Percentiles rank a stretch among this genome's conserved stretches.
Evolutionary conservation across 2,797 vertebrate species (phyloP).

Genomic region (Mastacembelus armatus): DNA sequence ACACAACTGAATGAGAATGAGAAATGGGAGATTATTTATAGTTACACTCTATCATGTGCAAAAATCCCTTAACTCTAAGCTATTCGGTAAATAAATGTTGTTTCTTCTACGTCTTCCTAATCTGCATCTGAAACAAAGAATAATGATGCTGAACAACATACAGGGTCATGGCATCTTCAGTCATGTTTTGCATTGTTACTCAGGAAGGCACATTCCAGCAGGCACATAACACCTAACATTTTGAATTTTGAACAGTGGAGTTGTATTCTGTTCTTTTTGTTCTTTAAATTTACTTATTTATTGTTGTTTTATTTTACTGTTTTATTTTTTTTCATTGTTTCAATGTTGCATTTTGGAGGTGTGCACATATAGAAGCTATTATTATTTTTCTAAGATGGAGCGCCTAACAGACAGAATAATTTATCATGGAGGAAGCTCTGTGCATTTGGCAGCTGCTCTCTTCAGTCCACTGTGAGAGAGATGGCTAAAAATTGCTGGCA

Average conservation of each 20-base stretch:
- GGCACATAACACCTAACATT: not conserved
- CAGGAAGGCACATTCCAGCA: too few species aligned
- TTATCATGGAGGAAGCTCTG: conserved; percentile 14
- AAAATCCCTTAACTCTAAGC: too few species aligned
- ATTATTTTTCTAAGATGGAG: too few species aligned
- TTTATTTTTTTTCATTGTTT: not conserved
- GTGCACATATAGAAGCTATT: not conserved
- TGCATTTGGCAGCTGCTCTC: conserved; percentile 1
- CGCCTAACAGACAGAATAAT: not conserved
- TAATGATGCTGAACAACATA: too few species aligned
- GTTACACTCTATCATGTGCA: too few species aligned
- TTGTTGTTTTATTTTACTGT: not conserved
- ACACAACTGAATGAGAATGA: not conserved
- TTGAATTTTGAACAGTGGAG: too few species aligned
- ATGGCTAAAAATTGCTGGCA: conserved; percentile 26
- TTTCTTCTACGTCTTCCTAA: too few species aligned
- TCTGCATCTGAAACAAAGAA: too few species aligned
- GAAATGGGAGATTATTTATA: too few species aligned
- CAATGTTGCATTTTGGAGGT: not conserved
- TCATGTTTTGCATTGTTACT: not conserved
- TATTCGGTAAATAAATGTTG: too few species aligned
- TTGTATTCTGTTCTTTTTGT: not conserved
- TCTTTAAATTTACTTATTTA: not conserved
- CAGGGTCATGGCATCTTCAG: not conserved
- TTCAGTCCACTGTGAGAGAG: conserved; percentile 11